Base-by-base conservation (phyloP, 2,797 vertebrate species). In the Artibeus lituratus region DNA sequence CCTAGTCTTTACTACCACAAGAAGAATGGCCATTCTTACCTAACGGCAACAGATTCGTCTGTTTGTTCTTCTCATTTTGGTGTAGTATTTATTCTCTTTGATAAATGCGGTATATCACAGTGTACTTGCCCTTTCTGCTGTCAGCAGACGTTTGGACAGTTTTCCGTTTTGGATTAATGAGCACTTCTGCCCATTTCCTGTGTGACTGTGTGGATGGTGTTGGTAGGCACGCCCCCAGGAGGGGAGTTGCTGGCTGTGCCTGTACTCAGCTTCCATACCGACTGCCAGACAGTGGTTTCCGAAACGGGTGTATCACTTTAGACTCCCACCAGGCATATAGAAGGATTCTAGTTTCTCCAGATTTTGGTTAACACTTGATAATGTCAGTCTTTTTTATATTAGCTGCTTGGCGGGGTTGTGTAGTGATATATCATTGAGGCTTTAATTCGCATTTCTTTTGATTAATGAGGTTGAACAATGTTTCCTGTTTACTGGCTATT, bases 361-460 rank as follows among this genome's bases (percentile, higher is more conserved):
- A 5, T 87, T 78, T 90, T 55, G 22, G 29, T 70, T 32, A 72
- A 59, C 10, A 78, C 57, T 81, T 86, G 26, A 35, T 62, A 81
- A 35, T 51, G 42, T 62, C 39, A 55, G n/a, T 93, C 44, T 39
- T 88, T 69, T 82, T 83, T 49, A 65, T 47, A 65, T 74, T 42
- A 35, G 37, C 44, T 16, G 47, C 7, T 37, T 35, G 51, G 29
- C 10, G 44, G 10, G 24, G 37, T 42, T 90, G 9, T 81, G 35
- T 70, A 37, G 37, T 49, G 2, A 32, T 47, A 29, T 53, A 76
- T 51, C 62, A 69, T 19, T 62, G 55, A 62, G n/a, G 49, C 29
- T 55, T 87, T 80, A 42, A 80, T 74, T 74, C 51, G 47, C n/a
- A 51, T 87, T 95, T 44, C 70, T 90, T 92, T 11, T 96, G 62